These are phyloP conservation scores for Nymphalis c-album DNA, from an alignment of 2,888 invertebrate genomes.

Conservation along the genomic window DNA sequence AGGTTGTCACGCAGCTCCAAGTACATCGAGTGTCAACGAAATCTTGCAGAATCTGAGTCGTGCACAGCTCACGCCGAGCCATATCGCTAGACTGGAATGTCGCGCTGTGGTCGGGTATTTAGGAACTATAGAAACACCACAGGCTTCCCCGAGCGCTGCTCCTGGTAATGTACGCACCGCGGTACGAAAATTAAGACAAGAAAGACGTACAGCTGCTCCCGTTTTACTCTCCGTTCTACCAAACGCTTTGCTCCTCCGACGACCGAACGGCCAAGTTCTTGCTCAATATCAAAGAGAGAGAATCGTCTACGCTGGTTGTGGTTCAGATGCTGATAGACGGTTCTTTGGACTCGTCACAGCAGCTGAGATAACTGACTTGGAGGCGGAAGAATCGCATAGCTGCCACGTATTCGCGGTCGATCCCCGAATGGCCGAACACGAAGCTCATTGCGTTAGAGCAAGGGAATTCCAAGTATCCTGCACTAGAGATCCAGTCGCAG, in stretches of 20 bases:
- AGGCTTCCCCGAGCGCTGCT: slow-evolving; percentile 87
- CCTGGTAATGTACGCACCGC: slow-evolving; percentile 92
- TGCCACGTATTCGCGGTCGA: slow-evolving; percentile 98
- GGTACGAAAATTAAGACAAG: slow-evolving; percentile 92
- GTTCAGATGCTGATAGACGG: slow-evolving; percentile 93
- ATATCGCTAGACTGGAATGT: slow-evolving; percentile 83
- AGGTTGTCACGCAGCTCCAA: slow-evolving; percentile 70
- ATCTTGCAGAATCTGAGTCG: slow-evolving; percentile 69
- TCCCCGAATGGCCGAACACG: slow-evolving; percentile 91
- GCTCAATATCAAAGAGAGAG: slow-evolving; percentile 94
- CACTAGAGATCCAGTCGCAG: slow-evolving; percentile 88
- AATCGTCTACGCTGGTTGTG: slow-evolving; percentile 93
- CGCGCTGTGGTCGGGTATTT: slow-evolving; percentile 95
- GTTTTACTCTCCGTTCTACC: slow-evolving; percentile 92
- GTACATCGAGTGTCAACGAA: slow-evolving; percentile 71
- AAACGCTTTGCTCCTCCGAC: slow-evolving; percentile 89
- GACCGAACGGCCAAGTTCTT: slow-evolving; percentile 88
- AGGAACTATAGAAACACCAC: slow-evolving; percentile 97
- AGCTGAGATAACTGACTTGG: slow-evolving; percentile 81
- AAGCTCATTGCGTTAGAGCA: slow-evolving; percentile 89
- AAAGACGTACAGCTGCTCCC: slow-evolving; percentile 91
- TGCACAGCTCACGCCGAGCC: slow-evolving; percentile 68
- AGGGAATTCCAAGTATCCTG: slow-evolving; percentile 93
- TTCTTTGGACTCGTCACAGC: slow-evolving; percentile 96
- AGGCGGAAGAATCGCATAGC: slow-evolving; percentile 85